Base-by-base conservation (phyloP, 2,797 vertebrate genomes). In the Epinephelus malabaricus region DNA sequence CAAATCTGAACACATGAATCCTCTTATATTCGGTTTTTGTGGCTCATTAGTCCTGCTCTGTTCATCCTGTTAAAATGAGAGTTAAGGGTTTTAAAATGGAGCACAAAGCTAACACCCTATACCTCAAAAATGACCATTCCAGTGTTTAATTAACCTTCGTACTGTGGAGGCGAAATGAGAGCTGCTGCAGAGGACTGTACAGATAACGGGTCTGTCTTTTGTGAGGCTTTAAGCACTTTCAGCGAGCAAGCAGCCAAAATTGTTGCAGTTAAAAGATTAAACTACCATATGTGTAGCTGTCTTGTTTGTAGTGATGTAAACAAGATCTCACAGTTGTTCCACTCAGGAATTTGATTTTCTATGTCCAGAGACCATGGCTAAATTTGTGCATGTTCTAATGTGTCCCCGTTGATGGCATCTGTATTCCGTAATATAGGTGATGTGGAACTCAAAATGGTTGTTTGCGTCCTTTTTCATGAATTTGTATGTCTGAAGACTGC, bases 341-440 rank as follows among this genome's bases (percentile, higher is more conserved):
- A 84, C 93, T 94, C 93, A 95, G 94, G 93, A 94, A 91, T 83
- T 80, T 65, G 38, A 83, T 85, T 87, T 89, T 89, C 34, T 86
- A 82, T 86, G 69, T 90, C 72, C 34, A 49, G 71, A 79, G 58
- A 56, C 40, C 25, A 54, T 66, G 55, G 45, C 62, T 73, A 15
- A 23, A 50, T 30, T 14, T 78, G 68, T 88, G 83, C 88, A 91
- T 82, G 71, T 81, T 89, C 83, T 81, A 90, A 89, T 67, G 53
- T 75, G 62, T 86, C 79, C 67, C 69, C 13, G 23, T 69, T 78
- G 23, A 83, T 88, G 64, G 65, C 25, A 63, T 75, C 59, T 83
- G 38, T 84, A 45, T 56, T 71, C 11, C 76, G 5, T 79, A 72
- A 79, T 79, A 27, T 62, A 73, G 64, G 70, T 74, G 50, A 82